These are phyloP conservation scores for Vidua macroura DNA, from an alignment of 2,113 vertebrate genomes.

Conservation along the genomic window DNA sequence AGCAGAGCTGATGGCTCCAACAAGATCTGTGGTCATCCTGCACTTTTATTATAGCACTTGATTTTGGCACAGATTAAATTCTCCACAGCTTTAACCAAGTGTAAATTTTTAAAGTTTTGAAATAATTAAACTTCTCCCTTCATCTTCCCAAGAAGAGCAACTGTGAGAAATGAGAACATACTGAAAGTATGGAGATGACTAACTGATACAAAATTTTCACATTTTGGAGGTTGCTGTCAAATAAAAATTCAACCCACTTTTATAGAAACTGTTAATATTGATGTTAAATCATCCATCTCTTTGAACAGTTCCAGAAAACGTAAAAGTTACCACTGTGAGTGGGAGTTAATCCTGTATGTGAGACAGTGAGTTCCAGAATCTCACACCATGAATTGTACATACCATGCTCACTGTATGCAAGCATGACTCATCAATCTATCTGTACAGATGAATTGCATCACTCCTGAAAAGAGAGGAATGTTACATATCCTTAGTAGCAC, in stretches of 20 bases:
- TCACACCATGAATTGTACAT: not conserved
- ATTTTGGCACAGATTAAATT: not conserved
- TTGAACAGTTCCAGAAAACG: not conserved
- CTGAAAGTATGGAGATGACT: not conserved
- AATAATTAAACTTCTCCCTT: not conserved
- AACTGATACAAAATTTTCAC: not conserved
- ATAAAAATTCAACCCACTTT: conserved; percentile 10
- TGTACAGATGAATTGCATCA: not conserved
- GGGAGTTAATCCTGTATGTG: not conserved
- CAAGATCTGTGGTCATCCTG: not conserved
- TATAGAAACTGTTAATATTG: conserved; percentile 1
- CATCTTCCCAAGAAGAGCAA: not conserved
- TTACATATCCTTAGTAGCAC: not conserved
- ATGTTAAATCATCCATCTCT: not conserved
- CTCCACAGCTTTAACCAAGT: not conserved
- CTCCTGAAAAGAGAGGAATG: not conserved
- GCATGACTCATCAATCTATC: not conserved
- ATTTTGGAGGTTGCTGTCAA: not conserved
- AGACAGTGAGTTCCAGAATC: not conserved
- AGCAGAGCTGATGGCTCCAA: not conserved
- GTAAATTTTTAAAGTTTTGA: not conserved
- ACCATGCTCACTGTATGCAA: not conserved
- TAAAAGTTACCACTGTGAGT: not conserved
- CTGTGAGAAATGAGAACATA: not conserved
- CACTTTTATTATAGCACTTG: not conserved